Evolutionary conservation across 2,113 vertebrate genomes (phyloP), one percentile per base, ranked within the genome.

Genomic region (Anarhynchus alexandrinus): DNA sequence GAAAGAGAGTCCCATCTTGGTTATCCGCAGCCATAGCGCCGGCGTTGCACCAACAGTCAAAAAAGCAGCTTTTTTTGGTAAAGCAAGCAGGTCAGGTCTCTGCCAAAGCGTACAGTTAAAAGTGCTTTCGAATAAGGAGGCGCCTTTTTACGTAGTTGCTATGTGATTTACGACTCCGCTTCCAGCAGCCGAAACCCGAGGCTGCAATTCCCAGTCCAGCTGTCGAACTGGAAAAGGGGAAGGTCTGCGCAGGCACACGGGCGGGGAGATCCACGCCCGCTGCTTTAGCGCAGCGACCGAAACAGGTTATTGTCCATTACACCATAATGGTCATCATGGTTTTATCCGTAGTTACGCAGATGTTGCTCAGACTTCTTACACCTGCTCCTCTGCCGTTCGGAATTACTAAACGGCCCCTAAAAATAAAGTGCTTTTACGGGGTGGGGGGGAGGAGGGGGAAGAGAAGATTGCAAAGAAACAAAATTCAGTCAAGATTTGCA

Each of bases 241-340:
- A 29, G 2, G 26, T 11, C 14, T 9, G 51, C 66, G 10, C 40
- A 6, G 42, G 34, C 62, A 32, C 54, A 6, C 2, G 4, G 0
- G 0, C 0, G 0, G 16, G 25, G 12, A 59, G 12, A 23, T 12
- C 64, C 4, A 0, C 5, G 54, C 43, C 45, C 58, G 6, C 3
- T 1, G 10, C 2, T 30, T 4, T 0, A 38, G 58, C 58, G 10
- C 51, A 21, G 11, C 84, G 19, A 13, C 38, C 54, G 57, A 32
- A 88, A 51, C 58, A 43, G 70, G 59, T 88, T 86, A 43, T 25
- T 64, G 88, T 38, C 88, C 64, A 1, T 72, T 22, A 42, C 5
- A 51, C 85, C 22, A 1, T 8, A 5, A 40, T 26, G 90, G 80
- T 54, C 93, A 45, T 47, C 57, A 87, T 34, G 57, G 65, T 82